Evolutionary conservation across 1,140 invertebrate species (phyloP).

Genomic region (Leguminivora glycinivorella): DNA sequence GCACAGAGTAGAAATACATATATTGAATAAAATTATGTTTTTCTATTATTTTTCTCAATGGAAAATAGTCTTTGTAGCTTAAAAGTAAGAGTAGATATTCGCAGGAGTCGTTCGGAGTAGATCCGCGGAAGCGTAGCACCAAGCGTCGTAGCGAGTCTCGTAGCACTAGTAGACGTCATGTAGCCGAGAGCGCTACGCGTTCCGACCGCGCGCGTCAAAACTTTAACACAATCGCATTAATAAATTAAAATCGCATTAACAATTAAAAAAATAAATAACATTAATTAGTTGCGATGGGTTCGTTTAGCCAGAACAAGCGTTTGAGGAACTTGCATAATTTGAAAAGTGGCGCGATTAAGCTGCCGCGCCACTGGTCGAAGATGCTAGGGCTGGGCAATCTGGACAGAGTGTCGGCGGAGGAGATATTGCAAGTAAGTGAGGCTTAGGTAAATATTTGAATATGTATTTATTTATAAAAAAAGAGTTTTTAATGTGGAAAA

Average conservation of each 20-base stretch:
- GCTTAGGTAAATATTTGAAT: too few species aligned
- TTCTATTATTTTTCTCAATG: background rate
- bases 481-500: too few species aligned
- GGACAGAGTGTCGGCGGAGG: conserved; percentile 48
- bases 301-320: conserved; percentile 41
- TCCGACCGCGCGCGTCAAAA: background rate
- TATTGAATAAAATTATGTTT: background rate
- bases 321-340: conserved; percentile 52
- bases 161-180: conserved; percentile 32
- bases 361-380: conserved; percentile 80
- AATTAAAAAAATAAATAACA: too few species aligned
- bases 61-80: background rate
- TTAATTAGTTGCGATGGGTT: conserved; percentile 37
- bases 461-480: too few species aligned
- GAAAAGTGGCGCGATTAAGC: conserved; percentile 69
- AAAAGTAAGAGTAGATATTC: background rate
- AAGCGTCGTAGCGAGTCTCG: conserved; percentile 5
- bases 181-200: conserved; percentile 28
- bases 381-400: conserved; percentile 75
- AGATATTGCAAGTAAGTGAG: conserved; percentile 51
- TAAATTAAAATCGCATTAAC: too few species aligned
- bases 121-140: background rate
- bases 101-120: background rate
- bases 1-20: background rate
- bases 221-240: too few species aligned